Conservation (phyloP, 2,888 invertebrate genomes). For the Tenodera sinensis region DNA sequence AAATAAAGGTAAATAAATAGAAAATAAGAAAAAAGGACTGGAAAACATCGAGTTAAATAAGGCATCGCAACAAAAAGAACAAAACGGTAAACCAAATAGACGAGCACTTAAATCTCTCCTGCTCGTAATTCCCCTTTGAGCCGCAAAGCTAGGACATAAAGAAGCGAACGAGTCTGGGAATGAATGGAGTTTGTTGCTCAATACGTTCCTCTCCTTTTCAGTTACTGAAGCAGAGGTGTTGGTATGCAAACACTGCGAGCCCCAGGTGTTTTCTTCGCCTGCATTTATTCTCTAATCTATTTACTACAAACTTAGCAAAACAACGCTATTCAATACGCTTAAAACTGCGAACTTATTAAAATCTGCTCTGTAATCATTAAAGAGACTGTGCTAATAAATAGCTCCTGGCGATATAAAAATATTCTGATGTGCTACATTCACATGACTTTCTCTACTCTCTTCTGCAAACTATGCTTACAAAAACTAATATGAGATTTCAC, state of each 20-base stretch:
- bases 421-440: too few species aligned
- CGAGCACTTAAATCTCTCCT: not conserved
- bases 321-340: not conserved
- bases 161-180: not conserved
- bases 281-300: not conserved
- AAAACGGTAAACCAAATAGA: not conserved
- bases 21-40: too few species aligned
- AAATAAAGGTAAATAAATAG: too few species aligned
- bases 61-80: not conserved
- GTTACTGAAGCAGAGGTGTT: not conserved
- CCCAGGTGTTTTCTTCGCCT: not conserved
- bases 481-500: too few species aligned
- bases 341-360: not conserved
- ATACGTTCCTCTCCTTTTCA: not conserved
- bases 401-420: too few species aligned
- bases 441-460: too few species aligned
- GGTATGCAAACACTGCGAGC: not conserved
- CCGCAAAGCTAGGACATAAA: not conserved
- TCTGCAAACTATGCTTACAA: too few species aligned
- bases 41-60: not conserved
- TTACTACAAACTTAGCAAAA: too few species aligned
- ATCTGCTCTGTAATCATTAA: too few species aligned
- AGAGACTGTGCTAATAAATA: too few species aligned
- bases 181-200: not conserved
- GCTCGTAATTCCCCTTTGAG: not conserved